Evolutionary conservation across 2,113 vertebrate genomes (phyloP), one percentile per base, ranked within the genome.

Genomic region (Engraulis encrasicolus): DNA sequence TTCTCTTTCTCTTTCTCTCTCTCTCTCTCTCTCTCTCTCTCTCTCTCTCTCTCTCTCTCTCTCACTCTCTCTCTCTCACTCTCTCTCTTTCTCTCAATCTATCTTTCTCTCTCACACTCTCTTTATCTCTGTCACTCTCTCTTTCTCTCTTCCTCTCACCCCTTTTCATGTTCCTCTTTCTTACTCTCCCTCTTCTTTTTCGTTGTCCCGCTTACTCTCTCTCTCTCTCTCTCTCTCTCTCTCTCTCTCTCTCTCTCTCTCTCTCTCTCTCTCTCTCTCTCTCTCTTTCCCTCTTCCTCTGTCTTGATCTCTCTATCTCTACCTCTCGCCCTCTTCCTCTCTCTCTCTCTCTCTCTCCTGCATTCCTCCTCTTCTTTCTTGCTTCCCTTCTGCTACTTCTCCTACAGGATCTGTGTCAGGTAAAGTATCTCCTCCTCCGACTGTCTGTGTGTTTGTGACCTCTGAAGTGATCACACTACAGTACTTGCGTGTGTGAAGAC

Each of bases 391-490:
- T 83, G 61, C 61, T 88, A 82, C 89, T 84, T 66, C 91, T 87
- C 93, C 90, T 91, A 87, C 90, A 97, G 96, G 96, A 97, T 97
- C 94, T 97, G 96, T 95, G 93, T 96, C 93, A 97, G 96, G 96
- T 97, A 96, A 87, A 49, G 93, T 94, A 93, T 84, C 83, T 90
- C 86, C 50, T 74, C 66, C 31, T n/a, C n/a, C n/a, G n/a, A n/a
- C n/a, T n/a, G 66, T 74, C 34, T 36, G 79, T 36, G 36, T 71
- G 36, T 79, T 37, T 79, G 6, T 37, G 31, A 71, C 23, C 50
- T 48, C 45, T 78, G 19, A 40, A 61, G 18, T 83, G 31, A 40
- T 79, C 36, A 49, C 45, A 78, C n/a, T n/a, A n/a, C n/a, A n/a
- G n/a, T n/a, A n/a, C 74, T 54, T 78, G 48, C 37, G 1, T 31